Conservation (phyloP, 1,140 invertebrate species). For the Bradynema listronoti region DNA sequence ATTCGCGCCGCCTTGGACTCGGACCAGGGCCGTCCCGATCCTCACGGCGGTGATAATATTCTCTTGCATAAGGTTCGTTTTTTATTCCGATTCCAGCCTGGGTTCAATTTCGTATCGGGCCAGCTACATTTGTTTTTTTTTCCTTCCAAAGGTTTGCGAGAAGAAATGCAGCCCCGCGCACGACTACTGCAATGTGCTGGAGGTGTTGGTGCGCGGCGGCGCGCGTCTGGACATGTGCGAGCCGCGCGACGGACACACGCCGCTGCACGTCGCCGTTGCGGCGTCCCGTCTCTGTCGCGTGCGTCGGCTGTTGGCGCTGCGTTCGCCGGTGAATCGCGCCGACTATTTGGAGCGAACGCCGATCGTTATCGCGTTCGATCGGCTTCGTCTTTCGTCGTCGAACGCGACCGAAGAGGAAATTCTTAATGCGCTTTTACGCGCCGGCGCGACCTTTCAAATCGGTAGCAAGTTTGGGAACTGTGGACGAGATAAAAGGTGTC, state of each 20-base stretch:
- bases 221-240: constrained; percentile 21
- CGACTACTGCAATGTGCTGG: constrained; percentile 21
- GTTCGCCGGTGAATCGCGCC: constrained; percentile 15
- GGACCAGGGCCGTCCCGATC: constrained; percentile 4
- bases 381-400: no score
- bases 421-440: constrained; percentile 13
- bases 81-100: background rate
- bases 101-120: background rate
- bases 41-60: constrained; percentile 15
- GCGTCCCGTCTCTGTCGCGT: constrained; percentile 25
- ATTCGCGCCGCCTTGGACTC: constrained; percentile 4
- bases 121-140: constrained; percentile 8
- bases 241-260: constrained; percentile 15
- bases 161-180: constrained; percentile 15
- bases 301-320: constrained; percentile 12
- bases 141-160: constrained; percentile 19
- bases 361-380: constrained; percentile 16
- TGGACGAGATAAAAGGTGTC: background rate
- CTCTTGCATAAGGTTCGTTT: constrained; percentile 18
- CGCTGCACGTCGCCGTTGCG: constrained; percentile 25
- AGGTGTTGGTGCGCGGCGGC: constrained; percentile 13
- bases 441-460: constrained; percentile 24
- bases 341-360: constrained; percentile 20
- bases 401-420: constrained; percentile 19
- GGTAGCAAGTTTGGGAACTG: constrained; percentile 16